Conservation (phyloP, 2,888 invertebrate species). For the Venusia cambrica region DNA sequence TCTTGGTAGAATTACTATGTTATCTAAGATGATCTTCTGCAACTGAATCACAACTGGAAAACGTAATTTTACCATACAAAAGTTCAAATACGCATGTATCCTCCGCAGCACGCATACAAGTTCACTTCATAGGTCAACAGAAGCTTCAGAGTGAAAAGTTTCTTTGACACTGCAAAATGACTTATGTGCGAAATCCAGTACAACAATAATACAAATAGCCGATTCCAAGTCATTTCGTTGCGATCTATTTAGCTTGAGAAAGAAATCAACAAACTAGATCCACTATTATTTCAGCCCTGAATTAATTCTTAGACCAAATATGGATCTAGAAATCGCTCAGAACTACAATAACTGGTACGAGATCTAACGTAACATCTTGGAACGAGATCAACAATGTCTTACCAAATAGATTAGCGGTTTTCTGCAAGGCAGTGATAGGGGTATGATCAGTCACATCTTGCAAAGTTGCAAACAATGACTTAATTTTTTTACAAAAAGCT, state of each 20-base stretch:
- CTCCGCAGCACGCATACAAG: slow-evolving; percentile 10
- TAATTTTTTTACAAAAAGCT: slow-evolving; percentile 2
- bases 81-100: slow-evolving; percentile 12
- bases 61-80: slow-evolving; percentile 8
- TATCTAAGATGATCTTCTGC: slow-evolving; percentile 4
- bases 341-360: slow-evolving; percentile 4
- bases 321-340: slow-evolving; percentile 5
- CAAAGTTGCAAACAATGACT: slow-evolving; percentile 2
- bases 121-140: slow-evolving; percentile 5
- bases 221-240: slow-evolving; percentile 14
- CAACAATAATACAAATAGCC: slow-evolving; percentile 8
- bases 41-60: slow-evolving; percentile 1
- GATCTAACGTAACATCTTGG: slow-evolving; percentile 14
- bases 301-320: too few species aligned
- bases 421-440: slow-evolving; percentile 2
- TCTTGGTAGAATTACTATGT: slow-evolving; percentile 9
- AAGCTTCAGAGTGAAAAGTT: too few species aligned
- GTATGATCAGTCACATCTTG: slow-evolving; percentile 4
- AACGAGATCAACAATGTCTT: slow-evolving; percentile 7
- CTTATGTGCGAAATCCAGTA: slow-evolving; percentile 7
- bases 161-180: slow-evolving; percentile 1
- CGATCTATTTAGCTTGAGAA: slow-evolving; percentile 7
- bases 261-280: slow-evolving; percentile 5
- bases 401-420: slow-evolving; percentile 6
- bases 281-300: slow-evolving; percentile 16